Evolutionary conservation across 2,888 invertebrate species (phyloP).

Genomic region (Venustoraphidia nigricollis): DNA sequence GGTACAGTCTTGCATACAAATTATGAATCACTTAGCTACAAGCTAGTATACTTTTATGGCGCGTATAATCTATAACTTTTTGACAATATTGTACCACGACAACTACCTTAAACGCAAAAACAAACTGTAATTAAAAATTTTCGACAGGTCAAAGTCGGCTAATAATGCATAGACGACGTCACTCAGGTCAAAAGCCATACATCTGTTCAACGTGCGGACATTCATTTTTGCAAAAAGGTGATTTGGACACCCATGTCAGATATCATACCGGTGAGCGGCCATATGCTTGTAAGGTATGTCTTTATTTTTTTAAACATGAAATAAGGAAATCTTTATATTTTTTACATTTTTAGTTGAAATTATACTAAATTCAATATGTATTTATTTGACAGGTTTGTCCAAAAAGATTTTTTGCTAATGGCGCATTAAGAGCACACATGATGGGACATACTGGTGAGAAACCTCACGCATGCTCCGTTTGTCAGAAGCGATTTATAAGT

Average conservation of each 20-base stretch:
- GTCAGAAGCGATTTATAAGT: constrained; percentile 9
- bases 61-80: too few relatives aligned
- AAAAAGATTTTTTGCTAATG: constrained; percentile 9
- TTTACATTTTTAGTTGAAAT: too few relatives aligned
- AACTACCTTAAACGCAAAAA: too few relatives aligned
- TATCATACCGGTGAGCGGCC: constrained; percentile 10
- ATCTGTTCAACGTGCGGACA: constrained; percentile 8
- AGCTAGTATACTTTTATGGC: too few relatives aligned
- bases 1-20: too few relatives aligned
- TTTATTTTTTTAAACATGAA: too few relatives aligned
- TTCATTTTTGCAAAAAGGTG: constrained; percentile 9
- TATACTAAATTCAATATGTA: too few relatives aligned
- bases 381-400: constrained; percentile 5
- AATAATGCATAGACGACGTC: constrained; percentile 8
- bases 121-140: background rate
- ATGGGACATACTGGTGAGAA: constrained; percentile 9
- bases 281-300: constrained; percentile 7
- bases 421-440: constrained; percentile 9
- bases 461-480: constrained; percentile 8
- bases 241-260: constrained; percentile 8
- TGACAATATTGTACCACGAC: too few relatives aligned
- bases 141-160: constrained; percentile 8
- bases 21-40: too few relatives aligned
- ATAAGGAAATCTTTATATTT: too few relatives aligned
- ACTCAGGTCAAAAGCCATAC: constrained; percentile 8